Base-by-base conservation (phyloP, 2,113 vertebrate genomes). In the Protomyctophum bolini region DNA sequence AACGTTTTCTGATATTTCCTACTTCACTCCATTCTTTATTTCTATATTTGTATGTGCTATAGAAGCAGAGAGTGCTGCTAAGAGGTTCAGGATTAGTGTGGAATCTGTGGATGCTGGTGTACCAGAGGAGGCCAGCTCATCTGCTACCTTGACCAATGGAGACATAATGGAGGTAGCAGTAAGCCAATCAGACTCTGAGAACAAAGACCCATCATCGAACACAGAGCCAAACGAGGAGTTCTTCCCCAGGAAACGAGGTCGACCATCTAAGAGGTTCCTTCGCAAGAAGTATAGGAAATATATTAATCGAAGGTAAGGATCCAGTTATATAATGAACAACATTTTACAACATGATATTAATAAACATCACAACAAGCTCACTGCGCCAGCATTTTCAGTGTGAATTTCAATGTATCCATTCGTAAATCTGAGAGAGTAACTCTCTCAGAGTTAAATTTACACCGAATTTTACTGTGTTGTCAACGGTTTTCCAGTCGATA, bases 261-360 rank as follows among this genome's bases (percentile, higher is more conserved):
- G 96, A 7, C 97, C 97, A 52, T 96, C 97, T 29, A 95, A 96
- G 66, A 92, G 94, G 28, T 97, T 98, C 85, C 92, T 97, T 46
- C 95, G 97, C 73, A 98, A 96, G 87, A 98, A 96, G 83, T 99
- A 98, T 85, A 96, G 94, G 89, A 97, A 97, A 87, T 98, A 96
- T 51, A 93, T 93, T 54, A 94, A 92, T 66, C 88, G 67, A 83
- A 94, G 93, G 94, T 95, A 89, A 92, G 92, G 81, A n/a, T 73
- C 7, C 4, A 12, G 33, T 47, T 8, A 2, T 68, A 2, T 66
- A 12, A 2, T 54, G 56, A 21, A 52, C 28, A 12, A 8, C 52
- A 48, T 63, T 49, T 6, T 58, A n/a, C 2, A n/a, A 41, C 14
- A 6, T 54, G 58, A 15, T 49, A n/a, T 29, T 8, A 14, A 10